Conservation (phyloP, 2,113 vertebrate species). For the Gavia stellata region DNA sequence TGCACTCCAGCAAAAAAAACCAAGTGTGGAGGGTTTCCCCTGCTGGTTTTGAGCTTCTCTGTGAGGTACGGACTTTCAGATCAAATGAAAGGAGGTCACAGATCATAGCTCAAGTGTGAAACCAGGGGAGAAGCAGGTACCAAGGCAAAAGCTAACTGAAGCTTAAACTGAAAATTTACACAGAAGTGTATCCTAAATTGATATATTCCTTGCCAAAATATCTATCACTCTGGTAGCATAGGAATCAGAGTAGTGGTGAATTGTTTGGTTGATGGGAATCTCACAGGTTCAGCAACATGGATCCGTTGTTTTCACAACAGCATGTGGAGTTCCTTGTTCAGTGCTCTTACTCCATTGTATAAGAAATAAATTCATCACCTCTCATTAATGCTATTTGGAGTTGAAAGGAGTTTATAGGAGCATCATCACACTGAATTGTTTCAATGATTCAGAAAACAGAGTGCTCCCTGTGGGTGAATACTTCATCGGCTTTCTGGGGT, state of each 20-base stretch:
- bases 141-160: neutral
- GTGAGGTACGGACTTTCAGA: neutral
- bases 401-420: constrained; percentile 40
- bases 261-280: neutral
- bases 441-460: neutral
- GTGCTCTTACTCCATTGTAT: neutral
- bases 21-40: neutral
- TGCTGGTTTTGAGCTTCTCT: neutral
- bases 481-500: neutral
- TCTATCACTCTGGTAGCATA: neutral
- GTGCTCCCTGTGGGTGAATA: neutral
- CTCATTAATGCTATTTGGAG: neutral
- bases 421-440: neutral
- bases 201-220: neutral
- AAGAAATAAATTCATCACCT: neutral
- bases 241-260: neutral
- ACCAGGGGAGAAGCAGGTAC: neutral
- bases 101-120: neutral
- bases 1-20: neutral
- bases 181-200: neutral
- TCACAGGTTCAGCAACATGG: neutral
- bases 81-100: neutral
- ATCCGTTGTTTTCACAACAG: neutral
- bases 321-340: neutral
- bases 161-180: neutral